These are phyloP conservation scores for Helleia helle DNA, from an alignment of 2,888 invertebrate species.

Conservation along the genomic window DNA sequence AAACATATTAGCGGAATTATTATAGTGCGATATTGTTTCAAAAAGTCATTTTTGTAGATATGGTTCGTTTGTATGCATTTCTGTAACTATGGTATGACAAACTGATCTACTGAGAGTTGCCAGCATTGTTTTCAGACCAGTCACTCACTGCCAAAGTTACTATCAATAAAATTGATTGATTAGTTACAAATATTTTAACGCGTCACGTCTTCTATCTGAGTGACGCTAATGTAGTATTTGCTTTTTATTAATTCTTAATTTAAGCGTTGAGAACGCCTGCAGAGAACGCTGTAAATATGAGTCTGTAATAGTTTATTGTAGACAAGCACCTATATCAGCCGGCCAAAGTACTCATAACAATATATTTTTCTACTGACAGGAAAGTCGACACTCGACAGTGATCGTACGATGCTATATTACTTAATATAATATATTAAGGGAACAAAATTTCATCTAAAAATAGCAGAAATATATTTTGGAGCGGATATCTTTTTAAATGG, in stretches of 20 bases:
- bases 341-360: constrained; percentile 26
- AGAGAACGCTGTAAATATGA: background rate
- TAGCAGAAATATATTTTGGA: constrained; percentile 17
- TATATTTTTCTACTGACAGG: constrained; percentile 30
- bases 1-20: constrained; percentile 7
- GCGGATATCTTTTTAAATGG: constrained; percentile 9
- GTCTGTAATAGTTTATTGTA: background rate
- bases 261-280: too few relatives aligned
- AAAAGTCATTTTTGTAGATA: background rate
- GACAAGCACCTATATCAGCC: constrained; percentile 16
- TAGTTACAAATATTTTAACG: background rate
- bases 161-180: constrained; percentile 25
- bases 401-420: constrained; percentile 29
- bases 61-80: constrained; percentile 1
- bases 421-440: constrained; percentile 27
- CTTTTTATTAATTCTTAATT: too few relatives aligned
- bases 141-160: constrained; percentile 29
- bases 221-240: background rate
- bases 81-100: background rate
- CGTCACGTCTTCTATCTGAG: background rate
- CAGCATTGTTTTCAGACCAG: constrained; percentile 8
- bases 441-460: constrained; percentile 28
- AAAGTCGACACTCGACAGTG: constrained; percentile 28
- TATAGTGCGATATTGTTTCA: constrained; percentile 7
- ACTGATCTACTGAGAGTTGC: constrained; percentile 10